phyloP scores from a whole-genome alignment of 2,888 invertebrate species.

The Psococerastis gibbosa region DNA sequence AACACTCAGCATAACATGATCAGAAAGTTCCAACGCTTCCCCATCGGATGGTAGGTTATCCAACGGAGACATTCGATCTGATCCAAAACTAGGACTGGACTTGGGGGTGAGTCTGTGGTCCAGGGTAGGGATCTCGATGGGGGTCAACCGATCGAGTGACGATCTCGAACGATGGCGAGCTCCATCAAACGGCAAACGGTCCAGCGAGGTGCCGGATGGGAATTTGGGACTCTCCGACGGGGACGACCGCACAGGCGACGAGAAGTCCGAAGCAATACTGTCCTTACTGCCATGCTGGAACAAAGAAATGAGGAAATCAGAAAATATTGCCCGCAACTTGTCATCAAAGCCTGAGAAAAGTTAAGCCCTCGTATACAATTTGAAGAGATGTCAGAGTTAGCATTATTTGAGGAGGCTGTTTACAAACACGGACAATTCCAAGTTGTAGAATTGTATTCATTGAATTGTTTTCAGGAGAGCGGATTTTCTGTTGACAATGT shows the following conservation, averaged over 20 bases:
- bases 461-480: no score
- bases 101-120: background rate
- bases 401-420: no score
- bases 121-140: background rate
- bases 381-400: no score
- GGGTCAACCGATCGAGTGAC: background rate
- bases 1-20: slow-evolving; percentile 7
- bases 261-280: background rate
- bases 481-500: no score
- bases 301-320: no score
- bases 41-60: slow-evolving; percentile 5
- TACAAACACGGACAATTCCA: no score
- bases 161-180: background rate
- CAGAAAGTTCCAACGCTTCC: slow-evolving; percentile 1
- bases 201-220: background rate
- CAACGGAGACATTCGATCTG: background rate
- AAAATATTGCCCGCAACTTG: no score
- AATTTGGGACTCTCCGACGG: background rate
- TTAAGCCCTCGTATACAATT: no score
- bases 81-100: background rate
- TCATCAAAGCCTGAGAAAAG: no score
- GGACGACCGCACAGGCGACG: background rate
- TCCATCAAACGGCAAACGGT: background rate
- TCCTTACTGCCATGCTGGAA: background rate
- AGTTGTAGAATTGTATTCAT: no score